A percentile compares a stretch with the other conserved stretches of the same genome.
These are phyloP conservation scores for Trididemnum clinides DNA, from an alignment of 23 tunicate species.

Conservation along the genomic window DNA sequence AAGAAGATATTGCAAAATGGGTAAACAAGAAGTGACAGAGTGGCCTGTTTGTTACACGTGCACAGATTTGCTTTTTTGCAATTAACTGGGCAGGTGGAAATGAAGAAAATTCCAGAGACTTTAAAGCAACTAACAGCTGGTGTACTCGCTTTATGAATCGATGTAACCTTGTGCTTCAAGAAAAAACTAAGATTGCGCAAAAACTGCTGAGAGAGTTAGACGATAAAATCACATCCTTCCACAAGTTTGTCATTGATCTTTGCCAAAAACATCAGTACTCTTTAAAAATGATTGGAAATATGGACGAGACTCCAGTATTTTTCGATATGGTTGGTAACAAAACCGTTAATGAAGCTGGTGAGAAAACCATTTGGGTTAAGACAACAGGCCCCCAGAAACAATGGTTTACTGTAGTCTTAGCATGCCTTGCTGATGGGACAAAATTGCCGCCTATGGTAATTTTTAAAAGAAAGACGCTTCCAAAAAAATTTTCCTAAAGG, in stretches of 20 bases:
- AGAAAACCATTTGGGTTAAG: conserved; percentile 20
- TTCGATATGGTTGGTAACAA: conserved; percentile 15
- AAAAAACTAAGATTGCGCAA: conserved; percentile 14
- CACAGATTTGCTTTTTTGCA: conserved; percentile 14
- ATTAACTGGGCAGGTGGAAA: conserved; percentile 8
- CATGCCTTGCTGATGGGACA: conserved; percentile 26
- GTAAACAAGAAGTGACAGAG: conserved; percentile 14
- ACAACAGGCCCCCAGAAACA: conserved; percentile 9
- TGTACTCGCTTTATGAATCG: conserved; percentile 12
- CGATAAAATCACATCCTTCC: conserved; percentile 20
- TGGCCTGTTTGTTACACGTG: conserved; percentile 19
- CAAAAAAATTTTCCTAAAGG: not conserved
- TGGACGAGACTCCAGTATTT: conserved; percentile 18
- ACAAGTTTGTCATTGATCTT: conserved; percentile 8
- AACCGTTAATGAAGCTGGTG: conserved; percentile 21
- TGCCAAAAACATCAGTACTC: conserved; percentile 11
- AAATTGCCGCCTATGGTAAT: conserved; percentile 2
- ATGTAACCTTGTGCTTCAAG: conserved; percentile 13
- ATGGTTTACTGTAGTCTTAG: conserved; percentile 12
- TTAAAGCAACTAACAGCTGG: conserved; percentile 24
- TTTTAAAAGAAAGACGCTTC: conserved; percentile 17
- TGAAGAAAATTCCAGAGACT: conserved; percentile 19
- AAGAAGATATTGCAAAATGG: conserved; percentile 11
- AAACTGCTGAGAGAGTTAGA: conserved; percentile 12
- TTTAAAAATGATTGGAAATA: conserved; percentile 12